Percentiles rank a stretch among this genome's conserved stretches.
Evolutionary conservation across 2,888 invertebrate species (phyloP).

Genomic region (Hirtodrosophila alboralis): DNA sequence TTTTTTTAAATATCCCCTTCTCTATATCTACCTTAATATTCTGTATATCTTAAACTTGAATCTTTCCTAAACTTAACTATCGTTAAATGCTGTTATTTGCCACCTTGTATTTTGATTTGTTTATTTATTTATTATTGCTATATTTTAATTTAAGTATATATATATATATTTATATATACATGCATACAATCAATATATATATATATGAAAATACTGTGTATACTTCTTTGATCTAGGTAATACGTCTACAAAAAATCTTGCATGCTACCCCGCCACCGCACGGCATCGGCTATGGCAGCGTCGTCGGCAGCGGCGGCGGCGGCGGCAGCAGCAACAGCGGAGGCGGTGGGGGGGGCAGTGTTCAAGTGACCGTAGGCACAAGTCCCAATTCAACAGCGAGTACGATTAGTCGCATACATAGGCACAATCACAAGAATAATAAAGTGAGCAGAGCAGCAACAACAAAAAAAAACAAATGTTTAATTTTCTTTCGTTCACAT

Average conservation of each 20-base stretch:
- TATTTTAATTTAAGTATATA: constrained; percentile 25
- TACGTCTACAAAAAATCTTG: constrained; percentile 92
- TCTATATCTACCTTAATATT: constrained; percentile 2
- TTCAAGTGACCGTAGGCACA: constrained; percentile 83
- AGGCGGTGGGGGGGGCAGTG: constrained; percentile 82
- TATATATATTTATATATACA: constrained; percentile 31
- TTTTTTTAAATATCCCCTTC: neutral
- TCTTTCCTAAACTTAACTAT: constrained; percentile 26
- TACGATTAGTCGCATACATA: constrained; percentile 84
- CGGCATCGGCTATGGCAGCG: constrained; percentile 70
- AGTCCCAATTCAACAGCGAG: constrained; percentile 82
- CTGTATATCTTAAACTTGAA: constrained; percentile 17
- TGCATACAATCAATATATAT: constrained; percentile 21
- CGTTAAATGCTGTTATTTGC: constrained; percentile 19
- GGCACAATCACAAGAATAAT: constrained; percentile 82
- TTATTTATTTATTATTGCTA: no score
- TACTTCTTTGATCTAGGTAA: constrained; percentile 86
- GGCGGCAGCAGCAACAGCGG: constrained; percentile 43
- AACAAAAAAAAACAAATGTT: constrained; percentile 37
- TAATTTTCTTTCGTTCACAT: constrained; percentile 34
- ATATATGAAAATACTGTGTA: constrained; percentile 60
- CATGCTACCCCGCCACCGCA: constrained; percentile 86
- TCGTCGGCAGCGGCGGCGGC: constrained; percentile 51
- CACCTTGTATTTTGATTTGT: constrained; percentile 14
- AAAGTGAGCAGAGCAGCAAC: constrained; percentile 82